Conservation (phyloP, 2,888 invertebrate species). For the Oithona nana region DNA sequence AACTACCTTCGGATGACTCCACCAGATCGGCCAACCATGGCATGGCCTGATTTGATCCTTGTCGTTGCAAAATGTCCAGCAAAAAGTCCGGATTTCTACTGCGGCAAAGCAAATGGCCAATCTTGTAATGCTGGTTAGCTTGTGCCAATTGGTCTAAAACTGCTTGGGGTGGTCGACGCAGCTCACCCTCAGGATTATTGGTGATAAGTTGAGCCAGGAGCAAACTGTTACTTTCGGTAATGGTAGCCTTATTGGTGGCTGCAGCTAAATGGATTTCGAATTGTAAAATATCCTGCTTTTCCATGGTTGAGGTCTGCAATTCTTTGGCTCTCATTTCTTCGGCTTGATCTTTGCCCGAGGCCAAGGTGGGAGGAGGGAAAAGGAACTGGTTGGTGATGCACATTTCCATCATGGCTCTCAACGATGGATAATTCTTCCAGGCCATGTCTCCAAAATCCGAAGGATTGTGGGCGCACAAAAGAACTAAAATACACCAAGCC, state of each 20-base stretch:
- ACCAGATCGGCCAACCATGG: slow-evolving; percentile 90
- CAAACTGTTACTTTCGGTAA: slow-evolving; percentile 72
- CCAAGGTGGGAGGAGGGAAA: slow-evolving; percentile 48
- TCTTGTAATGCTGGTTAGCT: slow-evolving; percentile 52
- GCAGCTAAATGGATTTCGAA: slow-evolving; percentile 80
- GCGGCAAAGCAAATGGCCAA: slow-evolving; percentile 72
- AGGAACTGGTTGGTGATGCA: slow-evolving; percentile 66
- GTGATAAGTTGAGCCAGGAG: slow-evolving; percentile 53
- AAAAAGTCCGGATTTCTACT: slow-evolving; percentile 78
- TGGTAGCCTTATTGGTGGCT: slow-evolving; percentile 60
- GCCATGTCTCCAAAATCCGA: slow-evolving; percentile 61
- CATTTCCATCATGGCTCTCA: slow-evolving; percentile 81
- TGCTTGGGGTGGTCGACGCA: slow-evolving; percentile 53
- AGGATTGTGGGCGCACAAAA: slow-evolving; percentile 83
- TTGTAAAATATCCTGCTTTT: slow-evolving; percentile 58
- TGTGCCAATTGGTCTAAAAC: slow-evolving; percentile 59
- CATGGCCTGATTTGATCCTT: slow-evolving; percentile 71
- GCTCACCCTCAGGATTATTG: slow-evolving; percentile 63
- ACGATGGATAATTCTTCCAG: slow-evolving; percentile 75
- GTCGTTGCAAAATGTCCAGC: slow-evolving; percentile 70
- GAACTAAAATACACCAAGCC: slow-evolving; percentile 61
- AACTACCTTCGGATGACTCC: slow-evolving; percentile 55
- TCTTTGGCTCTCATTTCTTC: slow-evolving; percentile 44
- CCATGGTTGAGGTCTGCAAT: slow-evolving; percentile 36
- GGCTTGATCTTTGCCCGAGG: slow-evolving; percentile 36